Percentiles rank a stretch among this genome's conserved stretches.
phyloP scores from a whole-genome alignment of 2,113 vertebrate genomes.

The Sphaerodactylus townsendi region DNA sequence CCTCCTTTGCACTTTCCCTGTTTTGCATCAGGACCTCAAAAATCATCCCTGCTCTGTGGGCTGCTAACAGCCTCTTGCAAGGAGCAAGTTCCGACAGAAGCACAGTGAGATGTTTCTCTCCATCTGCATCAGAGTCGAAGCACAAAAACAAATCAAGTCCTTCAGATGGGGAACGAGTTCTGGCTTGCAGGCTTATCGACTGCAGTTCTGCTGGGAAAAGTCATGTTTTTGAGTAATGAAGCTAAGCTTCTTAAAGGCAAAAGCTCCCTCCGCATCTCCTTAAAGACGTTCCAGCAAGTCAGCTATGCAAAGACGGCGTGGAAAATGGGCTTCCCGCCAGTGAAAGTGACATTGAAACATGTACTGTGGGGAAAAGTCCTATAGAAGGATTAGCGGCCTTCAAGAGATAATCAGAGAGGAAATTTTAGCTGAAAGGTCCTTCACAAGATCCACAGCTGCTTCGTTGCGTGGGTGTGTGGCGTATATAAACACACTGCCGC shows the following conservation, averaged over 20 bases:
- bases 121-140: accelerated
- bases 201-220: constrained; percentile 2
- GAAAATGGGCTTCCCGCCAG: constrained; percentile 32
- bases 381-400: constrained; percentile 6
- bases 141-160: constrained; percentile 22
- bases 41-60: background rate
- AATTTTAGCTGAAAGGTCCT: background rate
- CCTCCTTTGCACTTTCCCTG: too few species aligned
- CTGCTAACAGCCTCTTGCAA: constrained; percentile 24
- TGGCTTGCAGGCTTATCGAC: constrained; percentile 42
- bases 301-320: constrained; percentile 36
- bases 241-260: constrained; percentile 50
- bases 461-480: too few species aligned
- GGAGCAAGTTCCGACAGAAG: constrained; percentile 5
- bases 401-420: constrained; percentile 8
- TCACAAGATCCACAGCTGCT: background rate
- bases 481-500: too few species aligned
- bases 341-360: constrained; percentile 1
- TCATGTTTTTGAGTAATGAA: constrained; percentile 45
- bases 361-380: background rate
- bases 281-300: constrained; percentile 18
- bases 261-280: constrained; percentile 28
- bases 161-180: constrained; percentile 38
- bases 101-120: background rate
- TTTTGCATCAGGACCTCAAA: too few species aligned